Evolutionary conservation across 2,113 vertebrate species (phyloP).

Genomic region (Charadrius vociferus): DNA sequence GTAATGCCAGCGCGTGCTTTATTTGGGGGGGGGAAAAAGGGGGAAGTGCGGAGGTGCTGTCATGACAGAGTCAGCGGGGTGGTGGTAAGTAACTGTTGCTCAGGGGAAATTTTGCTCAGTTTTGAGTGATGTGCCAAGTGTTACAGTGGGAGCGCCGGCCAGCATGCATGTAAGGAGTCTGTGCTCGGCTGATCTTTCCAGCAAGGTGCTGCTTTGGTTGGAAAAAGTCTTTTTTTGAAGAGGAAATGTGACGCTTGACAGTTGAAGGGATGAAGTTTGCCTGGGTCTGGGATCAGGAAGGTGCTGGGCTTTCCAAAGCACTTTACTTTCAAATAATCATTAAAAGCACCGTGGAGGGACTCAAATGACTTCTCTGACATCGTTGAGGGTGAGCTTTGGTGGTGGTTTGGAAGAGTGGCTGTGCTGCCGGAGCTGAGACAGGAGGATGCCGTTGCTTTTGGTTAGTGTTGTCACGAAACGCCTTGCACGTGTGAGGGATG

Average conservation of each 20-base stretch:
- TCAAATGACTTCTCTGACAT: neutral
- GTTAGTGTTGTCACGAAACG: neutral
- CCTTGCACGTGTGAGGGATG: fast-evolving
- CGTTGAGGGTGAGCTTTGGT: neutral
- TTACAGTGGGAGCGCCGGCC: neutral
- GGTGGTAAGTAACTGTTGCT: conserved; percentile 5
- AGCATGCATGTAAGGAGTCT: neutral
- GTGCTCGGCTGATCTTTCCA: neutral
- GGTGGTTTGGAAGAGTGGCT: neutral
- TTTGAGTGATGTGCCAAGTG: conserved; percentile 13
- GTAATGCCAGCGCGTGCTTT: neutral
- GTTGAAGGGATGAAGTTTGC: neutral
- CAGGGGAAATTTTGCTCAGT: neutral
- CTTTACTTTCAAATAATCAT: neutral
- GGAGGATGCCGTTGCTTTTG: neutral
- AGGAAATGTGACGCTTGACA: neutral
- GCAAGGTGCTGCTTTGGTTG: neutral
- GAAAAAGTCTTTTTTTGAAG: neutral
- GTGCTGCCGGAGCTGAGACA: neutral
- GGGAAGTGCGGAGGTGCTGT: neutral
- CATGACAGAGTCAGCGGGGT: neutral
- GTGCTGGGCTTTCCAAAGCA: neutral
- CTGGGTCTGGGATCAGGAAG: neutral
- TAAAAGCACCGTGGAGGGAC: neutral
- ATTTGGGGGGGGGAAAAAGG: neutral